These are phyloP conservation scores for Drosophila persimilis DNA, from an alignment of 1,140 invertebrate genomes.

Conservation along the genomic window DNA sequence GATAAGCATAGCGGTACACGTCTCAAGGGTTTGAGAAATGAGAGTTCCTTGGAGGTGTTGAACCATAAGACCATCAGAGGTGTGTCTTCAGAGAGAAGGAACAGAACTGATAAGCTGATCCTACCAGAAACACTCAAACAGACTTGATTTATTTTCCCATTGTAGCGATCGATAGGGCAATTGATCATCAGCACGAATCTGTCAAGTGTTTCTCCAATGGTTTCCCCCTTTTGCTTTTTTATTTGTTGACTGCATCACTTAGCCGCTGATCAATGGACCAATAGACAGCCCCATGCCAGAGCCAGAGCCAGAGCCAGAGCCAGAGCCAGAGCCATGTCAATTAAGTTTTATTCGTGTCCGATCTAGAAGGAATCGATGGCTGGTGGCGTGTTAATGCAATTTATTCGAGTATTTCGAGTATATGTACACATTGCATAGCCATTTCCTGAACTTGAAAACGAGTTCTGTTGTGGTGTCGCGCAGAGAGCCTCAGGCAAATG, in stretches of 20 bases:
- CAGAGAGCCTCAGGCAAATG: conserved; percentile 26
- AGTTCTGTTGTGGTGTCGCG: conserved; percentile 36
- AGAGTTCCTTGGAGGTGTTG: too few relatives aligned
- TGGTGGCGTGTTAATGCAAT: conserved; percentile 48
- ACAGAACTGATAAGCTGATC: too few relatives aligned
- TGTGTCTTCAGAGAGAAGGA: too few relatives aligned
- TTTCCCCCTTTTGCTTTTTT: conserved; percentile 13
- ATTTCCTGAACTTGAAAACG: conserved; percentile 80
- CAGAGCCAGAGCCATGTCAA: conserved; percentile 28
- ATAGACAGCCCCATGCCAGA: conserved; percentile 1
- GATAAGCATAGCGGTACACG: conserved; percentile 1
- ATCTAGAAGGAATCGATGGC: conserved; percentile 52
- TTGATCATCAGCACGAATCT: conserved; percentile 12
- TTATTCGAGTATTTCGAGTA: conserved; percentile 59
- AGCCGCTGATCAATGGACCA: conserved; percentile 10
- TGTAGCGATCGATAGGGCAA: neutral
- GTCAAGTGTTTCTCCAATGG: conserved; percentile 14
- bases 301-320: neutral
- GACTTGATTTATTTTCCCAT: too few relatives aligned
- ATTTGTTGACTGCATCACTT: conserved; percentile 8
- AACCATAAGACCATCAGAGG: too few relatives aligned
- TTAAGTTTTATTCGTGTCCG: conserved; percentile 34
- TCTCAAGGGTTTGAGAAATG: neutral
- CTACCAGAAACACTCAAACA: too few relatives aligned
- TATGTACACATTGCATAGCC: conserved; percentile 48